A percentile compares a stretch with the other conserved stretches of the same genome.
phyloP scores from a whole-genome alignment of 2,888 invertebrate genomes.

The Lagria hirta region DNA sequence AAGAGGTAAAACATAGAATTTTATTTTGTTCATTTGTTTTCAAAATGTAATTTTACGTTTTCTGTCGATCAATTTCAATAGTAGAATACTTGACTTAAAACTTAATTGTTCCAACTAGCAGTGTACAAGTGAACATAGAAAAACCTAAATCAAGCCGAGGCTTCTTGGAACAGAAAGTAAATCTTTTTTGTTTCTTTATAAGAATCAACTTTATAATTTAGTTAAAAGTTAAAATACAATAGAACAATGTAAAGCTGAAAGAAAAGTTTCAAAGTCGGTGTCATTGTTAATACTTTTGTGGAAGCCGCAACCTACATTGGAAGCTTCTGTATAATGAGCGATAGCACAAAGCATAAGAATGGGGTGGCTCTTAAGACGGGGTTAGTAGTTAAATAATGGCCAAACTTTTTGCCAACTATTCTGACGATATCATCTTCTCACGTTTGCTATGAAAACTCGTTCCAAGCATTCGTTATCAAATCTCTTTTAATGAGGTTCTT shows the following conservation, averaged over 20 bases:
- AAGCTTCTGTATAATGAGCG: constrained; percentile 28
- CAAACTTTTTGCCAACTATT: constrained; percentile 23
- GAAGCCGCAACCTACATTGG: constrained; percentile 30
- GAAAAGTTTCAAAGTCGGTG: constrained; percentile 29
- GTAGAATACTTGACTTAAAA: too few relatives aligned
- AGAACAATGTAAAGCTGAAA: constrained; percentile 25
- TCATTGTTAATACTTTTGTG: constrained; percentile 30
- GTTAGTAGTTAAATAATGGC: constrained; percentile 18
- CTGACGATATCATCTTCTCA: constrained; percentile 7
- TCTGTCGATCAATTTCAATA: too few relatives aligned
- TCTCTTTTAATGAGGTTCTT: too few relatives aligned
- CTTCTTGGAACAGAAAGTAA: constrained; percentile 26
- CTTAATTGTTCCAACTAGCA: too few relatives aligned
- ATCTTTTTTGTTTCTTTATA: constrained; percentile 35
- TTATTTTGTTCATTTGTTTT: too few relatives aligned
- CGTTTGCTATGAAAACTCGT: constrained; percentile 5
- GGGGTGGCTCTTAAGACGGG: constrained; percentile 14
- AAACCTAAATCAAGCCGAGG: too few relatives aligned
- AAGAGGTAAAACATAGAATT: too few relatives aligned
- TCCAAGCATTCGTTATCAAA: constrained; percentile 5
- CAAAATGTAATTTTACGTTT: too few relatives aligned
- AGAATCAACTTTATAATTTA: constrained; percentile 37
- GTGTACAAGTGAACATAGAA: too few relatives aligned
- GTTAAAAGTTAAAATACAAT: constrained; percentile 38
- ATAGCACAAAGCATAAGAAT: constrained; percentile 15